These are phyloP conservation scores for Lepeophtheirus nordmannii DNA, from an alignment of 2,888 invertebrate genomes.

Conservation along the genomic window DNA sequence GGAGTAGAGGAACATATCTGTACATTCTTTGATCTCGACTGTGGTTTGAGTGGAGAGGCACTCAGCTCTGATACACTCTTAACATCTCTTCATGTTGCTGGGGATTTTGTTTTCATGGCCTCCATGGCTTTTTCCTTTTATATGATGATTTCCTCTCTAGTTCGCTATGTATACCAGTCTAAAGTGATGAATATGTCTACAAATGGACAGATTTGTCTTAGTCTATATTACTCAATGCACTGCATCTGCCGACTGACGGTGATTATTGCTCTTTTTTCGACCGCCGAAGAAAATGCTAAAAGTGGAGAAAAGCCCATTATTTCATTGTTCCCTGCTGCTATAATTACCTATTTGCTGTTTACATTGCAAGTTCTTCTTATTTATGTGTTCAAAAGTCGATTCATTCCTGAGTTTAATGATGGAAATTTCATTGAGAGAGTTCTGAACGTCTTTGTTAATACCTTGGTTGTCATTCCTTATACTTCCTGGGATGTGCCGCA, in stretches of 20 bases:
- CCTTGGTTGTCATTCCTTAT: constrained; percentile 15
- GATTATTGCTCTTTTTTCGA: not conserved
- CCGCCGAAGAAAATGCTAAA: not conserved
- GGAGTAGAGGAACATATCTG: not conserved
- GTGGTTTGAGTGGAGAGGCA: not conserved
- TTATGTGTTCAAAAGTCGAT: constrained; percentile 9
- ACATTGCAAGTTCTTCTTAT: constrained; percentile 6
- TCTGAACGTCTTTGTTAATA: constrained; percentile 13
- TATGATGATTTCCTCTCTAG: constrained; percentile 15
- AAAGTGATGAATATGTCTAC: constrained; percentile 9
- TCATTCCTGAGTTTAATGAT: constrained; percentile 8
- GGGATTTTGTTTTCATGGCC: not conserved
- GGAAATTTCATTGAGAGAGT: not conserved
- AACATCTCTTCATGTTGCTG: not conserved
- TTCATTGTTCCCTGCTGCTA: not conserved
- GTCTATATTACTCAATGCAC: not conserved
- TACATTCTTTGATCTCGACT: not conserved
- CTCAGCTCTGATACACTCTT: not conserved
- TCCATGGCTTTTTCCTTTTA: constrained; percentile 5
- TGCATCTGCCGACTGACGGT: not conserved
- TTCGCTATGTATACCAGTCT: constrained; percentile 13
- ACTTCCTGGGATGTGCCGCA: constrained; percentile 10
- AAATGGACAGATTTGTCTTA: constrained; percentile 4
- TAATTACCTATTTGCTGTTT: not conserved
- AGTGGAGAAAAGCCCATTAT: not conserved